Evolutionary conservation across 1,140 invertebrate genomes (phyloP).

Genomic region (Helicoverpa armigera): DNA sequence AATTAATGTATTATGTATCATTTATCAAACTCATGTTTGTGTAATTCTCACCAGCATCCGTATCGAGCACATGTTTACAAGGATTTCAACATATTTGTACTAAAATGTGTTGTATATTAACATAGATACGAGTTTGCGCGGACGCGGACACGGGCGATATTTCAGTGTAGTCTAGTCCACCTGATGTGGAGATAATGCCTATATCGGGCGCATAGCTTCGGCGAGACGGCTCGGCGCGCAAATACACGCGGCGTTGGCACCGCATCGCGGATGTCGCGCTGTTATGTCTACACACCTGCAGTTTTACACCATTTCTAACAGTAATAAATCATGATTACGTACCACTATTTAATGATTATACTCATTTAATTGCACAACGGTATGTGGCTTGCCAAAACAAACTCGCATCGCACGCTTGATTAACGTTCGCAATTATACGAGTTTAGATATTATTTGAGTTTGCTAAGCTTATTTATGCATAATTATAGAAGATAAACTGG

Average conservation of each 20-base stretch:
- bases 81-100: too few species aligned
- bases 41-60: neutral
- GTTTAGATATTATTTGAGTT: constrained; percentile 16
- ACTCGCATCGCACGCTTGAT: constrained; percentile 23
- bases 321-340: constrained; percentile 28
- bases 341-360: constrained; percentile 28
- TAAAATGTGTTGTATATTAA: constrained; percentile 6
- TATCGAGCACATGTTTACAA: neutral
- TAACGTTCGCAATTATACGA: constrained; percentile 2
- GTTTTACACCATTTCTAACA: constrained; percentile 34
- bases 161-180: constrained; percentile 15
- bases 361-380: constrained; percentile 24
- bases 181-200: constrained; percentile 46
- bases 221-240: constrained; percentile 58
- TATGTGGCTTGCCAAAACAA: constrained; percentile 34
- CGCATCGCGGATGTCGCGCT: constrained; percentile 42
- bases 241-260: constrained; percentile 39
- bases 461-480: neutral
- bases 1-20: constrained; percentile 3
- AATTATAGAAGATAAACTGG: neutral
- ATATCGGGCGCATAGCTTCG: constrained; percentile 49
- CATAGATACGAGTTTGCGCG: neutral
- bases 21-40: constrained; percentile 5
- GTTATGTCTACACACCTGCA: constrained; percentile 50
- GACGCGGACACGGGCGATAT: neutral